Evolutionary conservation across 2,888 invertebrate genomes (phyloP).

Genomic region (Cheilosia variabilis): DNA sequence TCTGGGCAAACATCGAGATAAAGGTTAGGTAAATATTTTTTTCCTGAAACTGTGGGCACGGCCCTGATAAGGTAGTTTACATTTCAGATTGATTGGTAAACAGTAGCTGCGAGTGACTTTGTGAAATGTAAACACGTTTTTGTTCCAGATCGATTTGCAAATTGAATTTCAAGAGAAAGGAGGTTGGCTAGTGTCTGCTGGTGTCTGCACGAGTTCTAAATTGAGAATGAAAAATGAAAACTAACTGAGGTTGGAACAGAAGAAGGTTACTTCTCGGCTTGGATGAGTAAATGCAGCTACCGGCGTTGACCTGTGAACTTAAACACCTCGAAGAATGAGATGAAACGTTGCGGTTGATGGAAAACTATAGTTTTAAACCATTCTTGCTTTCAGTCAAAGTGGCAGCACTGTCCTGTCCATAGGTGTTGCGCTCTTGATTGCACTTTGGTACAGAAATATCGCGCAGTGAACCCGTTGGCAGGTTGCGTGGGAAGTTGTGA

Average conservation of each 20-base stretch:
- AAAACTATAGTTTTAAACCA: too few species aligned
- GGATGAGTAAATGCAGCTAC: background rate
- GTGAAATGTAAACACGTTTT: slow-evolving; percentile 49
- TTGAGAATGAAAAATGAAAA: slow-evolving; percentile 5
- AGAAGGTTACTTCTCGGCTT: background rate
- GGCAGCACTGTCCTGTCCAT: too few species aligned
- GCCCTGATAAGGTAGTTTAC: slow-evolving; percentile 49
- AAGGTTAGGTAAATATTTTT: slow-evolving; percentile 29
- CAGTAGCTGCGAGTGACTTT: slow-evolving; percentile 3
- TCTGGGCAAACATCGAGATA: slow-evolving; percentile 7
- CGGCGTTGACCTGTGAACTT: slow-evolving; percentile 28
- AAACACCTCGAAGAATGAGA: background rate
- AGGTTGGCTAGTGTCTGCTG: background rate
- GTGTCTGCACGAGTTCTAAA: background rate
- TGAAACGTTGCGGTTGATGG: slow-evolving; percentile 5
- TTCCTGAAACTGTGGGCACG: background rate
- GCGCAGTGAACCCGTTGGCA: slow-evolving; percentile 29
- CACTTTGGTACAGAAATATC: slow-evolving; percentile 8
- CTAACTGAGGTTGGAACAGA: background rate
- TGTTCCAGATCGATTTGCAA: slow-evolving; percentile 30
- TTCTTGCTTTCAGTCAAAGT: slow-evolving; percentile 21
- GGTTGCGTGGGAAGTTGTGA: too few species aligned
- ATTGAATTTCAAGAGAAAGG: slow-evolving; percentile 25
- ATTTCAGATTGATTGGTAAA: slow-evolving; percentile 23
- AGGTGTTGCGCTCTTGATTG: slow-evolving; percentile 16